A percentile compares a stretch with the other conserved stretches of the same genome.
Conservation (phyloP, 2,113 vertebrate species). For the Thunnus maccoyii region DNA sequence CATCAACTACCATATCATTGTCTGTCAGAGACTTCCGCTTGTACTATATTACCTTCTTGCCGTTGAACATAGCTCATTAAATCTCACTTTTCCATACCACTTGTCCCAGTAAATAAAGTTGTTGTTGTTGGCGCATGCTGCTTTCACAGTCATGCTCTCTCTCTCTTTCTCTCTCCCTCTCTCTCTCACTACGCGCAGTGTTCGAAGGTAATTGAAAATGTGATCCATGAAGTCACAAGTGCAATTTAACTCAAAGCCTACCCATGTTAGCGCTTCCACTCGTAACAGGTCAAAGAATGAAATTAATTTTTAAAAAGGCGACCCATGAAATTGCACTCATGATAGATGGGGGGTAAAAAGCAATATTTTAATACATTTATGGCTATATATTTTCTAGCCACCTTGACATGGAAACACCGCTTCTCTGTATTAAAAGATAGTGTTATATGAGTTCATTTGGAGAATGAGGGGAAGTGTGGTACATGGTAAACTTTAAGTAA, state of each 20-base stretch:
- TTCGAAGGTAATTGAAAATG: slow-evolving; percentile 93
- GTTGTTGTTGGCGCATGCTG: slow-evolving; percentile 82
- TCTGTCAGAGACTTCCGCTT: slow-evolving; percentile 54
- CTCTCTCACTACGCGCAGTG: slow-evolving; percentile 65
- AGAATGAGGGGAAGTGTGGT: background rate
- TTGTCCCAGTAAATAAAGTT: slow-evolving; percentile 85
- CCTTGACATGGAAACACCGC: slow-evolving; percentile 44
- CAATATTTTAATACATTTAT: slow-evolving; percentile 94
- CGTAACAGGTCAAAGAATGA: slow-evolving; percentile 92
- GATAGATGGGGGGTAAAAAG: slow-evolving; percentile 94
- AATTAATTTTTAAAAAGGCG: slow-evolving; percentile 94
- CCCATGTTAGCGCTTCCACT: slow-evolving; percentile 87
- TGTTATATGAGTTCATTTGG: slow-evolving; percentile 46
- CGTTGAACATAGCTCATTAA: slow-evolving; percentile 78
- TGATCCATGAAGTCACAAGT: slow-evolving; percentile 87
- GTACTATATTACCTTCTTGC: slow-evolving; percentile 73
- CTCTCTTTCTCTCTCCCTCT: slow-evolving; percentile 1
- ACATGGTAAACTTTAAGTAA: slow-evolving; percentile 9
- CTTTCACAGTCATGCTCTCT: slow-evolving; percentile 34
- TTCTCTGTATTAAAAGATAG: slow-evolving; percentile 39
- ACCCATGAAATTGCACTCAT: slow-evolving; percentile 92
- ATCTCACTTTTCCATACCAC: slow-evolving; percentile 77
- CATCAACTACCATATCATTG: slow-evolving; percentile 33
- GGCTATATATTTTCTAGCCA: slow-evolving; percentile 53
- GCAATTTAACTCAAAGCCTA: slow-evolving; percentile 90